Evolutionary conservation across 2,113 vertebrate species (phyloP).

Genomic region (Ochotona curzoniae): DNA sequence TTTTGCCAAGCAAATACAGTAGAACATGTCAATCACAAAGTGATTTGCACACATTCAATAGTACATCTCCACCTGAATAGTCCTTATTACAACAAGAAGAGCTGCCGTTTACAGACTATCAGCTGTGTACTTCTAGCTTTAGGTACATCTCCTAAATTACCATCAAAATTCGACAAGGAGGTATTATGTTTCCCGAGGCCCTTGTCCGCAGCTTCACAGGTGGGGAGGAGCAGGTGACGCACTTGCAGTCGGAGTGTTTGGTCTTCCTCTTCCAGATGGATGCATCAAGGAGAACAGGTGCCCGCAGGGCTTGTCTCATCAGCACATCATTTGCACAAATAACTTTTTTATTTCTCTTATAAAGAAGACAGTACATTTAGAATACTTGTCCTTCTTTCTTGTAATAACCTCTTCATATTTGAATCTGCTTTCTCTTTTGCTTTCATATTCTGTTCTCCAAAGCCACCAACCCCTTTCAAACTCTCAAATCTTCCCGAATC

Average conservation of each 20-base stretch:
- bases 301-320: neutral
- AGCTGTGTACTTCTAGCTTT: neutral
- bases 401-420: neutral
- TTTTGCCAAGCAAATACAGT: slow-evolving; percentile 36
- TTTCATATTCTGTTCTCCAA: neutral
- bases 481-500: neutral
- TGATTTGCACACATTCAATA: slow-evolving; percentile 61
- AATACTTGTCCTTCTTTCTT: neutral
- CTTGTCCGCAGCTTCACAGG: neutral
- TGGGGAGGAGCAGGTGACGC: rapidly evolving
- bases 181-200: neutral
- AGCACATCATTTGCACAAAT: neutral
- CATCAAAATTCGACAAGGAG: neutral
- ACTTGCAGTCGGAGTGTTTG: neutral
- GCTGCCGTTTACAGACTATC: neutral
- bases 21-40: slow-evolving; percentile 26
- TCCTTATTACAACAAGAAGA: neutral
- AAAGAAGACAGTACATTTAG: neutral
- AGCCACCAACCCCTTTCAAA: neutral
- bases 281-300: rapidly evolving
- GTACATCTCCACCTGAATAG: slow-evolving; percentile 5
- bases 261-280: too few relatives aligned
- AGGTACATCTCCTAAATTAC: slow-evolving; percentile 8
- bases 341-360: neutral
- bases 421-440: neutral